These are phyloP conservation scores for Leptodactylus fuscus DNA, from an alignment of 2,113 vertebrate species.

Conservation along the genomic window DNA sequence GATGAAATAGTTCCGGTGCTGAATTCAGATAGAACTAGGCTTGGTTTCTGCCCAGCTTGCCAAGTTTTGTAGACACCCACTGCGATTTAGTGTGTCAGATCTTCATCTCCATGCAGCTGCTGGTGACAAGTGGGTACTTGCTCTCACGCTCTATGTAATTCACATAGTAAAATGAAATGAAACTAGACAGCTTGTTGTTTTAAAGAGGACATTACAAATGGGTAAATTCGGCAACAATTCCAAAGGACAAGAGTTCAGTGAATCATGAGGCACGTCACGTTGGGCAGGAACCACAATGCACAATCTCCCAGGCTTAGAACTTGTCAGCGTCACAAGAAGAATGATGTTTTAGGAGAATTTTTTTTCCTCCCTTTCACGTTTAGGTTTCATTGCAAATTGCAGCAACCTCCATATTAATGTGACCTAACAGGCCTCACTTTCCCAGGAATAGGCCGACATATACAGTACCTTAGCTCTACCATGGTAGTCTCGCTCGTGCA, in stretches of 20 bases:
- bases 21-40: constrained; percentile 15
- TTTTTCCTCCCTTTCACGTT: too few relatives aligned
- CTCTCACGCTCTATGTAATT: constrained; percentile 49
- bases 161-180: constrained; percentile 49
- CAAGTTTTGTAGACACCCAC: constrained; percentile 73
- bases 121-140: constrained; percentile 67
- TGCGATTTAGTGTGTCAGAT: constrained; percentile 52
- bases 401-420: neutral
- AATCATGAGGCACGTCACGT: neutral
- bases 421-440: too few relatives aligned
- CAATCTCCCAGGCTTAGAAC: neutral
- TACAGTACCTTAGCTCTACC: too few relatives aligned
- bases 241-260: constrained; percentile 26
- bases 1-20: constrained; percentile 37
- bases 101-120: constrained; percentile 62
- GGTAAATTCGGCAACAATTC: neutral
- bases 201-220: constrained; percentile 37
- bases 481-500: too few relatives aligned
- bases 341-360: too few relatives aligned
- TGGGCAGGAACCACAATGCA: neutral
- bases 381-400: too few relatives aligned
- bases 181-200: constrained; percentile 31
- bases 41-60: constrained; percentile 71
- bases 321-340: neutral
- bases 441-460: too few relatives aligned